Evolutionary conservation across 92 coral and sea anemone genomes (phyloP), one percentile per base, ranked within the genome.

Genomic region (Diadumene lineata): DNA sequence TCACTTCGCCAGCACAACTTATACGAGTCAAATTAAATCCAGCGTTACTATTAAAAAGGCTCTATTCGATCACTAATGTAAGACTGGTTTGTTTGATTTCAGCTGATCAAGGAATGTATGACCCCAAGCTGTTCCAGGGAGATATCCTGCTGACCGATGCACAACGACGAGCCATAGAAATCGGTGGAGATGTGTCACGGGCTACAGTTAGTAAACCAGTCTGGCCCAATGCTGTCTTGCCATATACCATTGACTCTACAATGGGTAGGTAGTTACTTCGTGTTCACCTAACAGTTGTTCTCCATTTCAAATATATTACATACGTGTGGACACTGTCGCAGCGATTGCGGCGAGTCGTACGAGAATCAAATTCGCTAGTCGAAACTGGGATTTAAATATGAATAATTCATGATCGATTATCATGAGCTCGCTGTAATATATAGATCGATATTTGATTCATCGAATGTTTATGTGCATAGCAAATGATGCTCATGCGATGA

Each of bases 211-310:
- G 56, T 3, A 68, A 53, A n/a, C 68, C 56, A 21, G 50, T 84
- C 32, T 84, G 88, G 88, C 81, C 81, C 11, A 64, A 63, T 1
- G 84, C 80, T 19, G 79, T 72, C 19, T 70, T 84, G 22, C 88
- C 88, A 1, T 84, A 84, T 60, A 68, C 79, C 29, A 72, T 78
- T 56, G 78, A 66, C 67, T 24, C 34, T 7, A 30, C 60, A 13
- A n/a, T 84, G 68, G 61, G 88, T 84, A 60, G 4, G 83, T 65
- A 4, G 6, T 4, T 6, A 38, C 13, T 38, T 44, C 51, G 51
- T 8, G 17, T 44, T 44, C 51, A 44, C 51, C 10, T 8, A 44
- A n/a, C n/a, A n/a, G n/a, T n/a, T n/a, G n/a, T n/a, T n/a, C n/a
- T n/a, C n/a, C n/a, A n/a, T n/a, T n/a, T n/a, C n/a, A n/a, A n/a